A percentile compares a stretch with the other conserved stretches of the same genome.
Conservation (phyloP, 1,140 invertebrate species). For the Drosophila pseudoananassae region DNA sequence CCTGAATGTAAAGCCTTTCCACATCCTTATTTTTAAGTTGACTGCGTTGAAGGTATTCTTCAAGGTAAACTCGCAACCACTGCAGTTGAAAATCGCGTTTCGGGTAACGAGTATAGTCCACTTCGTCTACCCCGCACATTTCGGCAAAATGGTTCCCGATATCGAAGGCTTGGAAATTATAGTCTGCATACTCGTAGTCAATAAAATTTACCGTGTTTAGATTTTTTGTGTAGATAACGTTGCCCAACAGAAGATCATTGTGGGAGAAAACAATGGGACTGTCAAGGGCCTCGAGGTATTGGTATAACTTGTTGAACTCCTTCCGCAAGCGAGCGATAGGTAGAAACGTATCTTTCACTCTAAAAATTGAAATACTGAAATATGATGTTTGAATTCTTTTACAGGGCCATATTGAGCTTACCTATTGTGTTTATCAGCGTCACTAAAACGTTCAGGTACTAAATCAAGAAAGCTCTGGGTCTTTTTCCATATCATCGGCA, state of each 20-base stretch:
- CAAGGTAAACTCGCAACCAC: constrained; percentile 93
- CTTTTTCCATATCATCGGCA: constrained; percentile 90
- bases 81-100: constrained; percentile 90
- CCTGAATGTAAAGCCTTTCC: constrained; percentile 90
- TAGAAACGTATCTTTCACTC: constrained; percentile 89
- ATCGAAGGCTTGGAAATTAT: constrained; percentile 98
- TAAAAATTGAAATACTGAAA: constrained; percentile 69
- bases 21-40: constrained; percentile 87
- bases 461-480: constrained; percentile 90
- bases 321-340: constrained; percentile 88
- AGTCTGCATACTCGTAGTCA: constrained; percentile 98
- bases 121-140: constrained; percentile 94
- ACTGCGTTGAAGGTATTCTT: constrained; percentile 85
- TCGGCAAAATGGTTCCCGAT: constrained; percentile 99
- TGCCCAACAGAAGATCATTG: constrained; percentile 98
- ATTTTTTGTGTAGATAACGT: constrained; percentile 93
- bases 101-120: constrained; percentile 93
- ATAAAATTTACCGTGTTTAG: constrained; percentile 94
- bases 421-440: constrained; percentile 88
- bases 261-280: constrained; percentile 97
- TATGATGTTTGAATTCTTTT: not conserved
- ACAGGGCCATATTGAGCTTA: constrained; percentile 56
- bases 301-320: constrained; percentile 89
- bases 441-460: constrained; percentile 88
- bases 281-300: constrained; percentile 87